Conservation (phyloP, 2,888 invertebrate species). For the Sympetrum striolatum region DNA sequence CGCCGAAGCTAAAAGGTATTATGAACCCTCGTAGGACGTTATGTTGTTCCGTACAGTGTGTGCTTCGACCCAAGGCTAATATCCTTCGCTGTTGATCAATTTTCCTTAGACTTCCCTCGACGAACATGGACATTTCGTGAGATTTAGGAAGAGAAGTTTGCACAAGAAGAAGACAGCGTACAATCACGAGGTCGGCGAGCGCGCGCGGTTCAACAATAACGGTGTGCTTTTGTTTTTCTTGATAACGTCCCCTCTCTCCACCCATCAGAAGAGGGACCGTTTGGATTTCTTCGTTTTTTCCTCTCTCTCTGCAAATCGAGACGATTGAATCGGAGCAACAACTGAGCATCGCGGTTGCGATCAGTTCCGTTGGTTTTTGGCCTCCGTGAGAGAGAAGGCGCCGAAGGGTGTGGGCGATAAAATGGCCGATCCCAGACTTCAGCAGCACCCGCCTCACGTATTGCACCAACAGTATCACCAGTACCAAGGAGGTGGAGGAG, state of each 20-base stretch:
- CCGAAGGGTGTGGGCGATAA: not conserved
- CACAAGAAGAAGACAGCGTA: not conserved
- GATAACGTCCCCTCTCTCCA: not conserved
- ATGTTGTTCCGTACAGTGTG: not conserved
- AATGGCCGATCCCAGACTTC: slow-evolving; percentile 45
- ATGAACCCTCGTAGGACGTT: not conserved
- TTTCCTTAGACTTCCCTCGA: not conserved
- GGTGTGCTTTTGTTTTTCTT: not conserved
- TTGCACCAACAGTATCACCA: slow-evolving; percentile 40
- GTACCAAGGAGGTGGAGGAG: slow-evolving; percentile 30
- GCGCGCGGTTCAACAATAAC: not conserved
- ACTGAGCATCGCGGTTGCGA: not conserved
- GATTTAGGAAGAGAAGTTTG: not conserved
- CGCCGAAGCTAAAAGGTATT: not conserved
- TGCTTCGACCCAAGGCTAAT: not conserved
- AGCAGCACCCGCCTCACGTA: slow-evolving; percentile 33
- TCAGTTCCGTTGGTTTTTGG: slow-evolving; percentile 3
- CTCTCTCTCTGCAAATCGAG: not conserved
- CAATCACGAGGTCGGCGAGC: not conserved
- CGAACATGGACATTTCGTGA: not conserved
- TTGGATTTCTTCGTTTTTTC: not conserved
- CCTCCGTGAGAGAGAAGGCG: slow-evolving; percentile 17
- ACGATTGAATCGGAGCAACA: not conserved
- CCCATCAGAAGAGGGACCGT: not conserved
- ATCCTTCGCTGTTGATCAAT: not conserved